Conservation (phyloP, 1,140 invertebrate genomes). For the Radopholus similis region DNA sequence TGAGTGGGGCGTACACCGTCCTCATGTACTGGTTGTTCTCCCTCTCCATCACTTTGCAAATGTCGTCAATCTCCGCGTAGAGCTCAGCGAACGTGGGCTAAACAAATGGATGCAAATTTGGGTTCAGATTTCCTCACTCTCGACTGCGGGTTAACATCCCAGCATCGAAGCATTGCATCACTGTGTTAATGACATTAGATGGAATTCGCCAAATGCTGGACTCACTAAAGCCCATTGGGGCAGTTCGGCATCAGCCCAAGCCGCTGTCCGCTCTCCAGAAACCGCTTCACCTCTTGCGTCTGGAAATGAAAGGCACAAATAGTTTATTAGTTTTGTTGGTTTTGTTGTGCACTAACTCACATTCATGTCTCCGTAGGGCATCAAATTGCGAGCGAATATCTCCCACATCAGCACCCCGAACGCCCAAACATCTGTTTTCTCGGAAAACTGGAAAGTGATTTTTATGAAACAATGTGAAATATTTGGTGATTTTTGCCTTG, state of each 20-base stretch:
- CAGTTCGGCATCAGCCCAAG: not conserved
- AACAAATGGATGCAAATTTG: too few relatives aligned
- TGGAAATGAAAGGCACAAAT: not conserved
- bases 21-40: not conserved
- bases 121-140: too few relatives aligned
- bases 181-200: not conserved
- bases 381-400: constrained; percentile 26
- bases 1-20: not conserved
- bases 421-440: constrained; percentile 37
- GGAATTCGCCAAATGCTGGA: not conserved
- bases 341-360: not conserved
- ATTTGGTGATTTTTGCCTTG: too few relatives aligned
- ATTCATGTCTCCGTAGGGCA: constrained; percentile 25
- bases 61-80: constrained; percentile 5
- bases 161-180: constrained; percentile 21
- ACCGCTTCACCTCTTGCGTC: constrained; percentile 1
- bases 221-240: constrained; percentile 24
- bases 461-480: too few relatives aligned
- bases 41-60: not conserved
- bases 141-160: constrained; percentile 14
- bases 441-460: constrained; percentile 30
- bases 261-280: constrained; percentile 10
- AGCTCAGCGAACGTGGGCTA: constrained; percentile 15
- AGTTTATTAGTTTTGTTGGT: not conserved
- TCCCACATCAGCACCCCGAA: constrained; percentile 41